Percentiles rank a stretch among this genome's conserved stretches.
These are phyloP conservation scores for Plecturocebus donacophilus DNA, from an alignment of 2,113 vertebrate species.

Conservation along the genomic window DNA sequence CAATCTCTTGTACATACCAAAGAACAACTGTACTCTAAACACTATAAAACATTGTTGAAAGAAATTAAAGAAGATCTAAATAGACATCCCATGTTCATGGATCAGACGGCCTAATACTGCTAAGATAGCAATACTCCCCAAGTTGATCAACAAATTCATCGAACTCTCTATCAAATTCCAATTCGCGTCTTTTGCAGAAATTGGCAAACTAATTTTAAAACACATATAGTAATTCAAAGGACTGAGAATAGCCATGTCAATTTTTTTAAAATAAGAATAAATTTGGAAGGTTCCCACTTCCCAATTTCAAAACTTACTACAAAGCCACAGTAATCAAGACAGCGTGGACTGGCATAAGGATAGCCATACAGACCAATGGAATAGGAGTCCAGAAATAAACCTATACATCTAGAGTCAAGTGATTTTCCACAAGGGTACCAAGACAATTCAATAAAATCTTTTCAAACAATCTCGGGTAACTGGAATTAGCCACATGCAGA, in stretches of 20 bases:
- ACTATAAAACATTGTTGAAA: not conserved
- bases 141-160: not conserved
- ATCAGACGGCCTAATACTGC: not conserved
- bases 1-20: not conserved
- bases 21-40: not conserved
- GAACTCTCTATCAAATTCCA: not conserved
- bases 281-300: not conserved
- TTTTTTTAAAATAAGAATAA: not conserved
- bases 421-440: not conserved
- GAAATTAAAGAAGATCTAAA: not conserved
- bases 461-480: not conserved
- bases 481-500: not conserved
- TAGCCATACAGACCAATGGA: not conserved
- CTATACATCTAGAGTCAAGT: not conserved
- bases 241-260: not conserved
- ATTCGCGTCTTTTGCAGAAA: not conserved
- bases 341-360: not conserved
- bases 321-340: not conserved
- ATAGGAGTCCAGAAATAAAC: not conserved
- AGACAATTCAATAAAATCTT: not conserved
- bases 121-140: not conserved
- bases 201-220: not conserved
- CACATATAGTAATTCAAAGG: not conserved
- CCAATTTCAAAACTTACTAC: not conserved
- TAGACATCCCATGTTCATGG: not conserved